Evolutionary conservation across 2,113 vertebrate genomes (phyloP), one percentile per base, ranked within the genome.

Genomic region (Embiotoca jacksoni): DNA sequence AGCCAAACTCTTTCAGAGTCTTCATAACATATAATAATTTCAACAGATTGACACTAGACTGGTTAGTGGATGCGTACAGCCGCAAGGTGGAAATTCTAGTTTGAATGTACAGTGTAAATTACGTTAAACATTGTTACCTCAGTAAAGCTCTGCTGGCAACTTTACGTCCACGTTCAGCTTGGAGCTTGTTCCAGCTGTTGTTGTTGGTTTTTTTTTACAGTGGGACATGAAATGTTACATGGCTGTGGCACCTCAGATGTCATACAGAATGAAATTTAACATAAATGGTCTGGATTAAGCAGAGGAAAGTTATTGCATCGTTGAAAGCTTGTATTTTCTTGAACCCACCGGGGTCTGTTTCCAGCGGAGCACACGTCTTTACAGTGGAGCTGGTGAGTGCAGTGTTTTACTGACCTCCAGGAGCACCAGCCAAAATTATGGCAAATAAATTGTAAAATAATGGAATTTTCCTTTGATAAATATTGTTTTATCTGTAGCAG

Each of bases 331-430:
- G 15, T 73, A 47, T 74, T 82, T 78, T 35, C 14, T 74, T 46
- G 31, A 67, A 57, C 47, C 15, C 59, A 15, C 4, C 31, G 36
- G 50, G 35, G 59, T 59, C 35, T 70, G 35, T 83, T 81, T 78
- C 62, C 57, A 74, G n/a, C 55, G 49, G 37, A 65, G 31, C 59
- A 73, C 75, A 76, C 23, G 60, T 74, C 33, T 80, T 58, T 64
- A n/a, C 55, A 70, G 13, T 54, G 69, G 58, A 72, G 44, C 53
- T 73, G 77, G 9, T 75, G 62, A 61, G 65, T 54, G 57, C 46
- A 39, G 13, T 53, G 75, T 70, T 47, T 57, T 41, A 36, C n/a
- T 64, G 72, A 62, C 39, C 60, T 53, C 4, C n/a, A 70, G 31
- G 15, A 61, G 16, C 6, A 59, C 37, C 4, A 41, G 47, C 67